Base-by-base conservation (phyloP, 2,113 vertebrate genomes). In the Neolamprologus hecqui region DNA sequence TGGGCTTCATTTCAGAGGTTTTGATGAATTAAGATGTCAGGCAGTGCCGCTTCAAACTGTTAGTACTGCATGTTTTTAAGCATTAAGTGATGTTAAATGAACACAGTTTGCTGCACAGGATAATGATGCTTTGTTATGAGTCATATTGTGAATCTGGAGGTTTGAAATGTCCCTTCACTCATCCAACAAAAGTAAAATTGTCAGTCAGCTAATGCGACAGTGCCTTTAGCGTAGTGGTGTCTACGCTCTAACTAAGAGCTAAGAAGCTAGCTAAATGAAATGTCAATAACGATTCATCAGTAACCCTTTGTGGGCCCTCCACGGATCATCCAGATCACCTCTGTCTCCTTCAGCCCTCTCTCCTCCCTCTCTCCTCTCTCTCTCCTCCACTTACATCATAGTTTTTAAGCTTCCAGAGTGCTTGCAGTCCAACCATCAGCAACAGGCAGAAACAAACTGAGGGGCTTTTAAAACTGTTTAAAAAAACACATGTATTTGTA, bases 221-320 rank as follows among this genome's bases (percentile, higher is more conserved):
- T 45, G 55, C 75, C 57, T 83, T 51, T 63, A 81, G 33, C 58
- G 68, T 84, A 23, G 26, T 47, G 45, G 45, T 47, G 14, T 47
- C 14, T 17, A 47, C 14, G 45, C 45, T 47, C 45, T 47, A 47
- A 47, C 45, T 47, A 47, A 47, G 45, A 47, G 45, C 84, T 28
- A 33, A 82, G 68, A 88, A 73, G 87, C 73, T 12, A 33, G 79
- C 87, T 79, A 81, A 90, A 90, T 88, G 60, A 92, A 91, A 87
- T 68, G 83, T 85, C 86, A 86, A 65, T 85, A 92, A 80, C 17
- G 31, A 89, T 79, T 54, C 84, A 54, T 89, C 91, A 75, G 83
- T 89, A 89, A 85, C 35, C 37, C 63, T 77, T 75, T 35, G 12
- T 60, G 81, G 83, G 86, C 31, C 33, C 14, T 83, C 57, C 58